A percentile compares a stretch with the other conserved stretches of the same genome.
Evolutionary conservation across 1,140 invertebrate species (phyloP).

Genomic region (Eupristina koningsbergeri): DNA sequence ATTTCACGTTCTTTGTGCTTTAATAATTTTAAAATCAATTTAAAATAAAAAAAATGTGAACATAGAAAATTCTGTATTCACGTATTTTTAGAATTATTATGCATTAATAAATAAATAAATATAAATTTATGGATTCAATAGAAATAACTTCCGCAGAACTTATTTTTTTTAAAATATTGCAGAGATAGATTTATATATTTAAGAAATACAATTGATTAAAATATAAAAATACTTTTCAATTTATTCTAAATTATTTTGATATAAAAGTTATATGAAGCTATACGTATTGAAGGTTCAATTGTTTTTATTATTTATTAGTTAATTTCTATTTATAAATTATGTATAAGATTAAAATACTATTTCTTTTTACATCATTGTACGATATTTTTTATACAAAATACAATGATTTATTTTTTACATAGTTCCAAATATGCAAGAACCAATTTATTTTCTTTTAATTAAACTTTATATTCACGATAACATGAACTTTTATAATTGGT

Average conservation of each 20-base stretch:
- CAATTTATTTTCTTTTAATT: constrained; percentile 21
- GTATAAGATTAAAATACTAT: neutral
- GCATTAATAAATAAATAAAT: neutral
- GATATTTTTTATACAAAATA: neutral
- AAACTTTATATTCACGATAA: neutral
- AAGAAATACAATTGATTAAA: neutral
- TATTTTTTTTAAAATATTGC: neutral
- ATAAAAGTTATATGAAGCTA: neutral
- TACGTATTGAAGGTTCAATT: neutral
- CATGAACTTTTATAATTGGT: neutral
- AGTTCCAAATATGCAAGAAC: constrained; percentile 3
- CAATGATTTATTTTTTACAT: constrained; percentile 34
- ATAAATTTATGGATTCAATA: neutral
- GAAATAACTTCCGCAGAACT: neutral
- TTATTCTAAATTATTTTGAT: neutral
- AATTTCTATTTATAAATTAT: neutral
- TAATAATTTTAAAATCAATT: too few species aligned
- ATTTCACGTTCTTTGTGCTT: too few species aligned
- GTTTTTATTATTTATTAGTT: neutral
- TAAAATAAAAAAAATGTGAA: too few species aligned
- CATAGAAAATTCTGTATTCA: neutral
- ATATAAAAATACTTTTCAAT: neutral
- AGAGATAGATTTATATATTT: neutral
- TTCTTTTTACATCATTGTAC: neutral
- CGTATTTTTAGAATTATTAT: neutral